These are phyloP conservation scores for Pterophyllum scalare DNA, from an alignment of 2,113 vertebrate species.

Conservation along the genomic window DNA sequence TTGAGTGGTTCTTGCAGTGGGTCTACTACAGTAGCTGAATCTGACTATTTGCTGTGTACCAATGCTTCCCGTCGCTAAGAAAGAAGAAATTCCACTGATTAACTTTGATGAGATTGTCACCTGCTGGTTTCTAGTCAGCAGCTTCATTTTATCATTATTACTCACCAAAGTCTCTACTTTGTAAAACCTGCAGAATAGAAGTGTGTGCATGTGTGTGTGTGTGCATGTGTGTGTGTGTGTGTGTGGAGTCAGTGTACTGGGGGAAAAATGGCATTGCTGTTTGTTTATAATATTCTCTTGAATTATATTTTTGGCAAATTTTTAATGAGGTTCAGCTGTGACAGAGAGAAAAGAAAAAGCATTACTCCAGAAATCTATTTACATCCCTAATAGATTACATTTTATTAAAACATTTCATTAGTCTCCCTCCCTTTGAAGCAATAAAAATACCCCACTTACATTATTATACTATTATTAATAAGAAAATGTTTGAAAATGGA, in stretches of 20 bases:
- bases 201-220: background rate
- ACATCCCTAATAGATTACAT: background rate
- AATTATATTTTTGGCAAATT: background rate
- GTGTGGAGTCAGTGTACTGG: background rate
- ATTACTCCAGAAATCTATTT: background rate
- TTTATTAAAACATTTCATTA: background rate
- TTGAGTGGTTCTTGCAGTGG: no score
- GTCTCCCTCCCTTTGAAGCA: background rate
- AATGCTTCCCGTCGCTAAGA: no score
- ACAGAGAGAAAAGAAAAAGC: background rate
- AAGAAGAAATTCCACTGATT: no score
- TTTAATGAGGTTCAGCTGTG: background rate
- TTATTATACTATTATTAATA: background rate
- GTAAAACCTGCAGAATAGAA: no score
- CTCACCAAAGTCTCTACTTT: accelerated
- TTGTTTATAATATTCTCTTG: background rate
- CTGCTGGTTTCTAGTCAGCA: background rate
- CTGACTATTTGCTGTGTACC: no score
- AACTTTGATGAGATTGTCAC: background rate
- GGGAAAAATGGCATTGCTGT: background rate
- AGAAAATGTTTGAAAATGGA: background rate
- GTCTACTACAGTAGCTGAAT: no score
- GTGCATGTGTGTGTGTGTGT: no score
- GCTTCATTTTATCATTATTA: no score
- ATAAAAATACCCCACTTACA: background rate